Percentiles rank a stretch among this genome's conserved stretches.
Conservation (phyloP, 2,888 invertebrate genomes). For the Agrypnus murinus region DNA sequence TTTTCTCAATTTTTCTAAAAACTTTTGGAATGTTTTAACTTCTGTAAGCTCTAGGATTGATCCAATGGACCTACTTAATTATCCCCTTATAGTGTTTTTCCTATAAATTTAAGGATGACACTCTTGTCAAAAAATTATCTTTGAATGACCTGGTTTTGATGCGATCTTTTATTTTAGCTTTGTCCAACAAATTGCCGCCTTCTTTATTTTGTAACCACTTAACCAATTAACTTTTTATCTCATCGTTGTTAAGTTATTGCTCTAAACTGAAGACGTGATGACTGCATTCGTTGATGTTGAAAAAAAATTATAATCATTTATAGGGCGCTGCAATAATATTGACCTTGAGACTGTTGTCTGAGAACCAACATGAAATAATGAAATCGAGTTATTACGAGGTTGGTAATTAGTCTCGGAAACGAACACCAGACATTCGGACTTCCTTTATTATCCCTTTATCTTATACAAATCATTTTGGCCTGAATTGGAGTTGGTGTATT, state of each 20-base stretch:
- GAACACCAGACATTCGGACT: conserved; percentile 59
- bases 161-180: neutral
- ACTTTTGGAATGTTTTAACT: too few species aligned
- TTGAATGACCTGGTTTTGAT: neutral
- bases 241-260: too few species aligned
- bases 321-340: conserved; percentile 31
- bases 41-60: too few species aligned
- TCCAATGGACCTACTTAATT: too few species aligned
- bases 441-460: conserved; percentile 60
- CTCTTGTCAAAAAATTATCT: too few species aligned
- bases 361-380: conserved; percentile 43
- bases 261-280: neutral
- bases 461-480: conserved; percentile 43
- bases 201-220: neutral
- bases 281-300: conserved; percentile 4
- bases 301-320: conserved; percentile 23
- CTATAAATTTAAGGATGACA: too few species aligned
- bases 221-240: neutral
- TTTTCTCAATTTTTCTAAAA: too few species aligned
- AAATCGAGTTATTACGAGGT: conserved; percentile 49
- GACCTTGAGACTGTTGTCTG: conserved; percentile 53
- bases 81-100: too few species aligned
- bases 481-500: conserved; percentile 33
- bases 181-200: neutral
- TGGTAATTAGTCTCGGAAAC: conserved; percentile 60